These are phyloP conservation scores for Drosophila erecta DNA, from an alignment of 1,140 invertebrate species.

Conservation along the genomic window DNA sequence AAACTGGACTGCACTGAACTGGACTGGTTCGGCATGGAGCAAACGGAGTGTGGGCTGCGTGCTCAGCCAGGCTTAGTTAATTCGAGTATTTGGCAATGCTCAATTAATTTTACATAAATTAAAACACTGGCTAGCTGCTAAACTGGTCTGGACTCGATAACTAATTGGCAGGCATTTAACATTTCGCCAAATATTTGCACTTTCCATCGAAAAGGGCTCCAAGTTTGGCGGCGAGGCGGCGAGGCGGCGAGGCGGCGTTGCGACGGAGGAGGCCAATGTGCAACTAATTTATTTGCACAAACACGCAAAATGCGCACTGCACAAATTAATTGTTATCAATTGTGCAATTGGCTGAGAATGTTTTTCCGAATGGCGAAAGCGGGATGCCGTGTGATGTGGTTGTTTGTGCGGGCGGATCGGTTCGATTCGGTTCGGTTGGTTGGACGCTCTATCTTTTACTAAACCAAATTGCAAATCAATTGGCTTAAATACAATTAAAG, in stretches of 20 bases:
- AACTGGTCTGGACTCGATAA: conserved; percentile 42
- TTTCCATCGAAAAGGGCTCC: conserved; percentile 28
- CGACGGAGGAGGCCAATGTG: conserved; percentile 13
- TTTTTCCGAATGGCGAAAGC: conserved; percentile 6
- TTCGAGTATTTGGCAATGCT: conserved; percentile 63
- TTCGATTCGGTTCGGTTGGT: conserved; percentile 2
- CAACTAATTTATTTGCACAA: conserved; percentile 78
- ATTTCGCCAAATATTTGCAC: conserved; percentile 72
- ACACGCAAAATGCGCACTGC: conserved; percentile 65
- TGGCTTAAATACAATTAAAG: conserved; percentile 52
- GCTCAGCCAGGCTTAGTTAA: conserved; percentile 56
- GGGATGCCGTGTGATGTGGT: conserved; percentile 5
- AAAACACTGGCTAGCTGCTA: conserved; percentile 34
- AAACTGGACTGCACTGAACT: conserved; percentile 7
- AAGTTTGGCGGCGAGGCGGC: background rate
- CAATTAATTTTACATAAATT: conserved; percentile 83
- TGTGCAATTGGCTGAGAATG: conserved; percentile 58
- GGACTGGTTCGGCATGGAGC: conserved; percentile 7
- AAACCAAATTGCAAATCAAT: conserved; percentile 45
- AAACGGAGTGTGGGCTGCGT: background rate
- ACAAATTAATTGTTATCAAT: conserved; percentile 78
- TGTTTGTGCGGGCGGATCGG: conserved; percentile 22
- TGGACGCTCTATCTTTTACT: conserved; percentile 45
- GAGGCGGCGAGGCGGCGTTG: no score
- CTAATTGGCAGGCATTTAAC: conserved; percentile 77